Evolutionary conservation across 2,888 invertebrate species (phyloP), one percentile per base, ranked within the genome.

Genomic region (Biston betularia): DNA sequence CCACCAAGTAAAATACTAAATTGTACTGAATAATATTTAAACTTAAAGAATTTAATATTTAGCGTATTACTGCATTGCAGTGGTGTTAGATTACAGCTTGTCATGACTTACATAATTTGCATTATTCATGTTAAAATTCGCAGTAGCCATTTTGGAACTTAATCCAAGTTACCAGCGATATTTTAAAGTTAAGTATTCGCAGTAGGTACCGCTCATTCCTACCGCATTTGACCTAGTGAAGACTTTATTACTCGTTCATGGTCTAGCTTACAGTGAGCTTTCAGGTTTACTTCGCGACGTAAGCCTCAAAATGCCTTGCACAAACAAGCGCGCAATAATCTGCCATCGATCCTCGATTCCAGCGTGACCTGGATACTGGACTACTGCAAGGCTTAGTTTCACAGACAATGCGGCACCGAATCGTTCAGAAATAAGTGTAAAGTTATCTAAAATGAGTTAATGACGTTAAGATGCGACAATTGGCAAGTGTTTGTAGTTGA

Each of bases 321-420:
- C 60, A 65, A 69, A 69, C 65, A 69, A 53, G 55, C 40, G 11
- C 63, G 33, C 65, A 49, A 48, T 63, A 59, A 63, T 65, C 44
- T 64, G n/a, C 56, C 62, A 69, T 69, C 63, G 63, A 65, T 65
- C 69, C 62, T 65, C 59, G 46, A 63, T 34, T 55, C 38, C 33
- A 56, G 40, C 56, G 63, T 69, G 69, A 69, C 69, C 65, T 65
- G 65, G 56, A 63, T 60, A 57, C 49, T 54, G 62, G 59, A 54
- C 55, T 54, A 34, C 56, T 44, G 55, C 63, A 68, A 45, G 45
- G 52, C 49, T 54, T 54, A 14, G 48, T 14, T 38, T 50, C 59
- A 59, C 59, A 68, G 63, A 68, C 67, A 40, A 34, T 55, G 63
- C 63, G 63, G 63, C 59, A 50, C 67, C 59, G 35, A 55, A 44